phyloP scores from a whole-genome alignment of 2,888 invertebrate genomes.

The Nasonovia ribisnigri region DNA sequence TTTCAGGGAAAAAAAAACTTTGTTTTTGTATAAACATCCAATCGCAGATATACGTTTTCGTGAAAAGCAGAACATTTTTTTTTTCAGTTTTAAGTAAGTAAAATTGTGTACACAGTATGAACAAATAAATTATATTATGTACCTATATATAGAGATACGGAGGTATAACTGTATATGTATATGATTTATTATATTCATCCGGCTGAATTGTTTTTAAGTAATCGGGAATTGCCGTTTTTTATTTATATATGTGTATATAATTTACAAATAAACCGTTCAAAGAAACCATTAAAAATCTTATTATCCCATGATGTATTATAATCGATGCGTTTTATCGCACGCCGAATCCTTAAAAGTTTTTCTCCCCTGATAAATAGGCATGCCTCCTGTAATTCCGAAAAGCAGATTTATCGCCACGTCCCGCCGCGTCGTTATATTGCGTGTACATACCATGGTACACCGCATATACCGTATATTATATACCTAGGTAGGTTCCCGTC shows the following conservation, averaged over 20 bases:
- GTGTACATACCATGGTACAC: neutral
- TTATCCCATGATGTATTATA: neutral
- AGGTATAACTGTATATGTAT: no score
- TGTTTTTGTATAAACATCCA: neutral
- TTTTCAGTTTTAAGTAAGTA: neutral
- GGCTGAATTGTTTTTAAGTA: neutral
- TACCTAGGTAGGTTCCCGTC: neutral
- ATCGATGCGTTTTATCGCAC: neutral
- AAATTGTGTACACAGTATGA: neutral
- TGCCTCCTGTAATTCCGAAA: neutral
- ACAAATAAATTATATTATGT: neutral
- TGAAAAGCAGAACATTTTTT: neutral
- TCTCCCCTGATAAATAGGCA: neutral
- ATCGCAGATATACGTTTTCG: neutral
- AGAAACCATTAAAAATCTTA: constrained; percentile 17
- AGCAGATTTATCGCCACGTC: neutral
- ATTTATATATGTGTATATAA: neutral
- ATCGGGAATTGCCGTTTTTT: neutral
- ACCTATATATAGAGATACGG: neutral
- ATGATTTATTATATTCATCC: neutral
- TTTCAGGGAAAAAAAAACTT: neutral
- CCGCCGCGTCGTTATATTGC: neutral
- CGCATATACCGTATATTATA: neutral
- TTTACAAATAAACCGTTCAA: neutral
- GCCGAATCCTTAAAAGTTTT: constrained; percentile 4